Evolutionary conservation across 2,113 vertebrate genomes (phyloP).

Genomic region (Halcyon senegalensis): DNA sequence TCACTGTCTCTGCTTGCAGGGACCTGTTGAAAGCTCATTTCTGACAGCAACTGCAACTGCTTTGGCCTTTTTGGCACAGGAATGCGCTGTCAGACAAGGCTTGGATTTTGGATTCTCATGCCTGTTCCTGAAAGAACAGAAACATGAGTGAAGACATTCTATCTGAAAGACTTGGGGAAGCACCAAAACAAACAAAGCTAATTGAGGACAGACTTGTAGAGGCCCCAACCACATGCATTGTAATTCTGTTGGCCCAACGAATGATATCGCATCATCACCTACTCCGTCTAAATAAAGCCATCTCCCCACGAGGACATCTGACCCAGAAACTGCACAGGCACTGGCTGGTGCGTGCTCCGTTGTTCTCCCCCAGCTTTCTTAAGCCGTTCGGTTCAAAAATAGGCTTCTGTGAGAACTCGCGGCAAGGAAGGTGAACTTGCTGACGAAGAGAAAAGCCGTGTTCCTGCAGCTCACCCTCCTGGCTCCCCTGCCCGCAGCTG

Average conservation of each 20-base stretch:
- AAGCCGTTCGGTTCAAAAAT: rapidly evolving
- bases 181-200: neutral
- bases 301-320: neutral
- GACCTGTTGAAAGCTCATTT: neutral
- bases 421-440: rapidly evolving
- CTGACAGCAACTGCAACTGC: constrained; percentile 13
- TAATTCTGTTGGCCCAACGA: constrained; percentile 24
- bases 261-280: neutral
- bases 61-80: neutral
- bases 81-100: neutral
- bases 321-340: neutral
- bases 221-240: neutral
- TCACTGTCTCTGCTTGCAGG: neutral
- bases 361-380: neutral
- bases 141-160: neutral
- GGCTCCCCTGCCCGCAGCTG: neutral
- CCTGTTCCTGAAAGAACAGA: constrained; percentile 20
- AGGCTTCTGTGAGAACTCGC: neutral
- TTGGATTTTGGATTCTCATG: neutral
- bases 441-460: rapidly evolving
- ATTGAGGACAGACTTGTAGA: neutral
- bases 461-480: rapidly evolving
- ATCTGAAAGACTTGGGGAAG: constrained; percentile 7
- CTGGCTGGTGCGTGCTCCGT: rapidly evolving
- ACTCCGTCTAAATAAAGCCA: constrained; percentile 35